A percentile compares a stretch with the other conserved stretches of the same genome.
Evolutionary conservation across 2,113 vertebrate genomes (phyloP).

Genomic region (Agapornis roseicollis): DNA sequence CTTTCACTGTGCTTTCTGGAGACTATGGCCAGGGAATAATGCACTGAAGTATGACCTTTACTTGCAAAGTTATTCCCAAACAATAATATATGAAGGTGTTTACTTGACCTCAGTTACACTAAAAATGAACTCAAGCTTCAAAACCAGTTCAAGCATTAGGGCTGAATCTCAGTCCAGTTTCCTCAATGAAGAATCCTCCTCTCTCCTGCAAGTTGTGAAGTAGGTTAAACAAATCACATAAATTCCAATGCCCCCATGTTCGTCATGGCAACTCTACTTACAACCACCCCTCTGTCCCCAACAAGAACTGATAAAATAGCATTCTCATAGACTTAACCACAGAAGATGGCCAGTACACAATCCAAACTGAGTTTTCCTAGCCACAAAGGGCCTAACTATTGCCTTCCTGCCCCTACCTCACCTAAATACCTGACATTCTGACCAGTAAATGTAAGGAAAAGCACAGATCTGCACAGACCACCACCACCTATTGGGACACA

Average conservation of each 20-base stretch:
- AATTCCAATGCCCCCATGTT: not conserved
- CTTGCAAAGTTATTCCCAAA: not conserved
- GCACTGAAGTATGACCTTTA: not conserved
- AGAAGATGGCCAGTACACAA: not conserved
- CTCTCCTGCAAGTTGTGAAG: not conserved
- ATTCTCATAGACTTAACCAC: not conserved
- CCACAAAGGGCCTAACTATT: not conserved
- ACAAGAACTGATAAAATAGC: not conserved
- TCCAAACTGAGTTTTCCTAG: not conserved
- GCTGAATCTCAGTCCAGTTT: not conserved
- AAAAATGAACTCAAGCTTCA: not conserved
- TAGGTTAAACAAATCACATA: not conserved
- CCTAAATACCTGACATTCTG: not conserved
- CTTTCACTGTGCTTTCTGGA: not conserved
- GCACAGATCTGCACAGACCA: not conserved
- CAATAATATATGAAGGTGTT: not conserved
- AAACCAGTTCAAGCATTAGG: not conserved
- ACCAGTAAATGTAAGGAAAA: not conserved
- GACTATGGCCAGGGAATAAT: not conserved
- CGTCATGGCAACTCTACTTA: not conserved
- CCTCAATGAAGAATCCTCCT: not conserved
- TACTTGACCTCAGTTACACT: not conserved
- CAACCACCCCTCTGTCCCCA: not conserved
- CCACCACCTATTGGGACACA: not conserved
- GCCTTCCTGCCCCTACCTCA: not conserved